phyloP scores from a whole-genome alignment of 2,888 invertebrate genomes.

The Hanleya hanleyi region DNA sequence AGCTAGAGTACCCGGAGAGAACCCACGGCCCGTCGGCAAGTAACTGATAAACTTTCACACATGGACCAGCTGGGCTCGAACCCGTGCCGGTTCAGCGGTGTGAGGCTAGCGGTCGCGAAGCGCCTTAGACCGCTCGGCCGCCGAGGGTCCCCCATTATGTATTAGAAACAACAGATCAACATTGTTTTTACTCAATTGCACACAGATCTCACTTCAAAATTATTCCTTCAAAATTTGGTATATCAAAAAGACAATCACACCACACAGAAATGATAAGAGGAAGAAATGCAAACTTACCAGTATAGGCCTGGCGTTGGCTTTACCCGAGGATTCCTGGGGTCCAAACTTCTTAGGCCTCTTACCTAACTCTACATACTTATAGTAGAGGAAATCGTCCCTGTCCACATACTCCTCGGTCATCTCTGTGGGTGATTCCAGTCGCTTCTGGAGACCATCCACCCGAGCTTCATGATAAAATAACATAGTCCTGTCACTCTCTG shows the following conservation, averaged over 20 bases:
- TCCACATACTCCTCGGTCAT: constrained; percentile 71
- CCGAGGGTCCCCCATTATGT: too few species aligned
- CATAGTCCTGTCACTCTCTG: constrained; percentile 77
- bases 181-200: neutral
- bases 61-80: too few species aligned
- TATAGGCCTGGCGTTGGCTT: constrained; percentile 59
- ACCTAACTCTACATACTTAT: constrained; percentile 69
- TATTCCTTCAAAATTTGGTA: too few species aligned
- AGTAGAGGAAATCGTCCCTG: constrained; percentile 71
- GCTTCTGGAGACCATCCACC: constrained; percentile 80
- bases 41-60: too few species aligned
- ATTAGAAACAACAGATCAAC: too few species aligned
- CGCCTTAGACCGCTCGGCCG: too few species aligned
- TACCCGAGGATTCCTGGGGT: constrained; percentile 60
- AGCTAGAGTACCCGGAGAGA: too few species aligned
- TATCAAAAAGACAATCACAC: too few species aligned
- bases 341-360: constrained; percentile 71
- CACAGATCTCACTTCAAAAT: neutral
- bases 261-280: neutral
- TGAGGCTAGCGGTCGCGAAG: too few species aligned
- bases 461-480: constrained; percentile 79
- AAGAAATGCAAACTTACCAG: constrained; percentile 46
- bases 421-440: constrained; percentile 69
- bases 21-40: too few species aligned
- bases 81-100: too few species aligned